Conservation (phyloP, 2,888 invertebrate genomes). For the Dynastes hyllus region DNA sequence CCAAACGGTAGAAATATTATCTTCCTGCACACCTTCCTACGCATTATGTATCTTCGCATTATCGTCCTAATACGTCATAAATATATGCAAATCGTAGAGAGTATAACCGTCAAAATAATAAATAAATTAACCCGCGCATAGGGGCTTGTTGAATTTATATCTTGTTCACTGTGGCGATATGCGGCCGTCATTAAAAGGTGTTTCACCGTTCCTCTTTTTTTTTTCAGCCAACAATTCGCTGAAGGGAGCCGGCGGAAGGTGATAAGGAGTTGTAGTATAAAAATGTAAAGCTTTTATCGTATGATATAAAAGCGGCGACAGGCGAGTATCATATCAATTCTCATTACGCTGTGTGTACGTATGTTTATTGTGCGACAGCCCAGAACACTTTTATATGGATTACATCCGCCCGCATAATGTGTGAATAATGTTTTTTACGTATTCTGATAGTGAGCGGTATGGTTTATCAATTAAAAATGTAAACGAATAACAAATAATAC, state of each 20-base stretch:
- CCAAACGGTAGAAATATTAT: too few relatives aligned
- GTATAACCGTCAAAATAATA: constrained; percentile 9
- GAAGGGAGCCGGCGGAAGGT: not conserved
- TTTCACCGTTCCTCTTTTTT: constrained; percentile 8
- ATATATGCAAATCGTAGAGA: constrained; percentile 9
- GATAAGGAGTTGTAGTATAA: constrained; percentile 3
- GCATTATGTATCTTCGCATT: too few relatives aligned
- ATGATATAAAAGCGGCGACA: constrained; percentile 9
- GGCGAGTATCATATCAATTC: not conserved
- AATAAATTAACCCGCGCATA: constrained; percentile 12
- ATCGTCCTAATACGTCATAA: not conserved
- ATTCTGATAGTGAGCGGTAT: not conserved
- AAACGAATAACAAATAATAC: not conserved
- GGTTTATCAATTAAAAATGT: constrained; percentile 7
- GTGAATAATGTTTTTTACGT: constrained; percentile 7
- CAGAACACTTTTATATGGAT: constrained; percentile 13
- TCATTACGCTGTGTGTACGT: not conserved
- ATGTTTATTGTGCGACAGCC: constrained; percentile 1
- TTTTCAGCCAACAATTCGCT: not conserved
- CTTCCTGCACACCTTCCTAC: too few relatives aligned
- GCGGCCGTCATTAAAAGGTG: constrained; percentile 10
- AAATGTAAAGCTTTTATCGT: not conserved
- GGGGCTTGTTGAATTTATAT: constrained; percentile 33
- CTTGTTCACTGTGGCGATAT: constrained; percentile 5
- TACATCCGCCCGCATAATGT: constrained; percentile 30